phyloP scores from a whole-genome alignment of 92 coral and sea anemone species.

The Anthopleura xanthogrammica region DNA sequence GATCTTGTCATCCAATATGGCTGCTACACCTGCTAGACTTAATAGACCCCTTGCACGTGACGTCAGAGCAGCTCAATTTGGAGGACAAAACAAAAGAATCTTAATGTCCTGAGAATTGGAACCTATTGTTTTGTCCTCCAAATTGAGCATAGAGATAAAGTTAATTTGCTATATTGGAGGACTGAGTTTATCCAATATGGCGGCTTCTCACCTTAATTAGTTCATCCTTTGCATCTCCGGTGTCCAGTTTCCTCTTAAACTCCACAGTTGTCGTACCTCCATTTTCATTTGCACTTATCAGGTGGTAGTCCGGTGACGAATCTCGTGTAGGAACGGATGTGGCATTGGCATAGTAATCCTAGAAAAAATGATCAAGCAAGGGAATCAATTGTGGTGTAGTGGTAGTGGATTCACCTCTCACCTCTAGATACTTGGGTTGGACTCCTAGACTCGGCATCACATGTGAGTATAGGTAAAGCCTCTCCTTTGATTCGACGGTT shows the following conservation, averaged over 20 bases:
- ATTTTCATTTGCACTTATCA: not conserved
- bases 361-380: not conserved
- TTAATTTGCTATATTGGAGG: not conserved
- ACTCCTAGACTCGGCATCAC: no score
- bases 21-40: no score
- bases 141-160: not conserved
- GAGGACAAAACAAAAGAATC: no score
- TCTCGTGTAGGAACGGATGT: not conserved
- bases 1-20: no score
- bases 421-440: no score
- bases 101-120: no score
- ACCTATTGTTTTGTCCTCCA: not conserved
- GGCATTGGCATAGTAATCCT: not conserved
- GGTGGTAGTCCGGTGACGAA: not conserved
- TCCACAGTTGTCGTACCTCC: constrained; percentile 5
- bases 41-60: no score
- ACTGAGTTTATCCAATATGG: not conserved
- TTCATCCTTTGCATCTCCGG: not conserved
- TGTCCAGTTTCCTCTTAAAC: constrained; percentile 2
- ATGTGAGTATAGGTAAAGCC: no score
- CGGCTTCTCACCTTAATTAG: not conserved
- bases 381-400: no score
- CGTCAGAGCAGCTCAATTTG: no score
- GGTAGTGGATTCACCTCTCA: no score
- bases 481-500: no score